phyloP scores from a whole-genome alignment of 2,797 vertebrate species.

The Myotis planiceps region DNA sequence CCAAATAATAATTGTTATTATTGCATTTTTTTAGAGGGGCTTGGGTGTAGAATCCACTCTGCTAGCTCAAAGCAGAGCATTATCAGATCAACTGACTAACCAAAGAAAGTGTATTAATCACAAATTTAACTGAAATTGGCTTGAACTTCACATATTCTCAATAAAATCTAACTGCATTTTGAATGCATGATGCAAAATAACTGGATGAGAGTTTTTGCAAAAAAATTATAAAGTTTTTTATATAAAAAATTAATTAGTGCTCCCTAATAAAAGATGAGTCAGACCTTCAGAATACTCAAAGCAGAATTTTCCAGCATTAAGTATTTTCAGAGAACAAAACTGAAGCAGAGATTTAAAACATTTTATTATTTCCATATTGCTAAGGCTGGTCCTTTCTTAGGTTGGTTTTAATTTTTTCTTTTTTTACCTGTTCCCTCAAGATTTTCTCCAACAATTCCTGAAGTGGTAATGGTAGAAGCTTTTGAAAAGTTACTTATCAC shows the following conservation, averaged over 20 bases:
- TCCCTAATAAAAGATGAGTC: conserved; percentile 56
- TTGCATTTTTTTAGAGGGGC: conserved; percentile 62
- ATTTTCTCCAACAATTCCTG: background rate
- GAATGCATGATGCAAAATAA: conserved; percentile 48
- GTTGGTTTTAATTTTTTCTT: background rate
- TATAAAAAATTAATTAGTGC: conserved; percentile 70
- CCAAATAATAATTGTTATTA: conserved; percentile 60
- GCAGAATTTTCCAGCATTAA: conserved; percentile 52
- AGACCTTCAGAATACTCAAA: conserved; percentile 76
- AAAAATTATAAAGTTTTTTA: conserved; percentile 33
- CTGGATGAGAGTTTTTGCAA: background rate
- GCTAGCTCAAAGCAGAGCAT: conserved; percentile 76
- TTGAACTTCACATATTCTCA: conserved; percentile 60
- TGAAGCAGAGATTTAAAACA: conserved; percentile 45
- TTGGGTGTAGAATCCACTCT: conserved; percentile 58
- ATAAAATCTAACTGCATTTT: conserved; percentile 54
- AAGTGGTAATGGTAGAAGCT: background rate
- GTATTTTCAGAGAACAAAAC: conserved; percentile 63
- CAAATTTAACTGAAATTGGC: conserved; percentile 68
- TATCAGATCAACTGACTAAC: conserved; percentile 72
- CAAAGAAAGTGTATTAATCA: conserved; percentile 69
- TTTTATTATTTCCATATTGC: conserved; percentile 46
- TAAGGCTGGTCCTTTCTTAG: background rate
- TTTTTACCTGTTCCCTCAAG: background rate
- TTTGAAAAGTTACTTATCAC: conserved; percentile 18